Base-by-base conservation (phyloP, 2,113 vertebrate species). In the Conger conger region DNA sequence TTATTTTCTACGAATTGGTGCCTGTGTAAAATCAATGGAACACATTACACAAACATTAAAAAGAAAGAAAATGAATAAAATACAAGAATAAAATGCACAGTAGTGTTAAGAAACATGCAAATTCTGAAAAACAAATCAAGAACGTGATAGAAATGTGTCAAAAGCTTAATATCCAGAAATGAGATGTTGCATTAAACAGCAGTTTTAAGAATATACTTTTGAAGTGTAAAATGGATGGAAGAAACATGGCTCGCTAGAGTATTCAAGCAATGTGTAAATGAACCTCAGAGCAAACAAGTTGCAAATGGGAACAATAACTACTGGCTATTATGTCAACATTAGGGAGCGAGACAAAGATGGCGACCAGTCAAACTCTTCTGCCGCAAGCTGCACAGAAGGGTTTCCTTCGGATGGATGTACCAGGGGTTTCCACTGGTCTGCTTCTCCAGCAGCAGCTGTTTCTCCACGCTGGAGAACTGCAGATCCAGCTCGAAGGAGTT, bases 1-100 rank as follows among this genome's bases (percentile, higher is more conserved):
- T 99, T 99, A 92, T 99, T 99, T 93, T 99, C 98, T 95, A 99
- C 98, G 96, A 99, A 99, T 89, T 98, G 97, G 90, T 99, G 98
- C 98, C 98, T 99, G 92, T 85, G 83, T 83, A 86, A 92, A 88
- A 83, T 86, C 87, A 91, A 76, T 86, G n/a, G 81, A 68, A 81
- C 17, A 83, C 76, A 42, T 5, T 6, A 35, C 2, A 80, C 11
- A 81, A 80, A 40, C 79, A n/a, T 16, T 30, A 23, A 33, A 33
- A 83, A 23, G 6, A 18, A 30, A 45, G 2, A 27, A 17, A 11
- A 23, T n/a, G 30, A 76, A 35, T 35, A 76, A 76, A 23, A 76
- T 33, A 13, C 3, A 76, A 35, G 0, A 76, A 30, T 76, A 76
- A 23, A 33, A 1, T 33, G 73, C 30, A 76, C 45, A 50, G 15